Percentiles rank a stretch among this genome's conserved stretches.
Conservation (phyloP, 23 tunicate genomes). For the Botrylloides violaceus region DNA sequence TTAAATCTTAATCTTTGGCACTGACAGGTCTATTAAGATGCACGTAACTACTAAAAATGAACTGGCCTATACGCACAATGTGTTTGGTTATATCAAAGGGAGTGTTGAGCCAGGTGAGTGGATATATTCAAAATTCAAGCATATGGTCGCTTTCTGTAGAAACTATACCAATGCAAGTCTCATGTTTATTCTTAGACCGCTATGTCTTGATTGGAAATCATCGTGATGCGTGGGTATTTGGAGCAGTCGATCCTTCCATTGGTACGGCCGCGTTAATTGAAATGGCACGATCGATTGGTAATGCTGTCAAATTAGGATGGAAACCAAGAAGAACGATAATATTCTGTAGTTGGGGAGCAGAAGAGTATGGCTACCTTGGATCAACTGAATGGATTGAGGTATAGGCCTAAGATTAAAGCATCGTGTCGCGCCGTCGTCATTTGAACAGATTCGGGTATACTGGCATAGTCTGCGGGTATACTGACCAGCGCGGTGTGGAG, state of each 20-base stretch:
- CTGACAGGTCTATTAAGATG: conserved; percentile 49
- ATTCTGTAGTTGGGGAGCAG: conserved; percentile 84
- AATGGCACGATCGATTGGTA: conserved; percentile 50
- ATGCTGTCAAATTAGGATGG: conserved; percentile 63
- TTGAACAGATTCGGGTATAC: too few species aligned
- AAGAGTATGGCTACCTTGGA: conserved; percentile 70
- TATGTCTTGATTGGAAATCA: conserved; percentile 59
- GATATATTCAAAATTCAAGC: not conserved
- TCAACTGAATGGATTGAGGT: conserved; percentile 85
- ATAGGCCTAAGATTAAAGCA: too few species aligned
- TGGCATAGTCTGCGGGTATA: too few species aligned
- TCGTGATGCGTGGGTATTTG: conserved; percentile 82
- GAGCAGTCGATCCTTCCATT: conserved; percentile 74
- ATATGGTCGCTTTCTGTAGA: too few species aligned
- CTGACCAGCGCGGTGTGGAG: too few species aligned
- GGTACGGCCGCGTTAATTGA: conserved; percentile 55
- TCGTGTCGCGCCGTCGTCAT: too few species aligned
- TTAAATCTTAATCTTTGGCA: too few species aligned
- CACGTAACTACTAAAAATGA: conserved; percentile 50
- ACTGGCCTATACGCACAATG: conserved; percentile 29
- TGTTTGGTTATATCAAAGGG: conserved; percentile 53
- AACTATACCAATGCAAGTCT: too few species aligned
- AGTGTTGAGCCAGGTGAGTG: conserved; percentile 58
- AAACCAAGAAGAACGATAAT: conserved; percentile 65
- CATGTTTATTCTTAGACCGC: conserved; percentile 24